phyloP scores from a whole-genome alignment of 2,888 invertebrate genomes.

The Habroteleia sp. region DNA sequence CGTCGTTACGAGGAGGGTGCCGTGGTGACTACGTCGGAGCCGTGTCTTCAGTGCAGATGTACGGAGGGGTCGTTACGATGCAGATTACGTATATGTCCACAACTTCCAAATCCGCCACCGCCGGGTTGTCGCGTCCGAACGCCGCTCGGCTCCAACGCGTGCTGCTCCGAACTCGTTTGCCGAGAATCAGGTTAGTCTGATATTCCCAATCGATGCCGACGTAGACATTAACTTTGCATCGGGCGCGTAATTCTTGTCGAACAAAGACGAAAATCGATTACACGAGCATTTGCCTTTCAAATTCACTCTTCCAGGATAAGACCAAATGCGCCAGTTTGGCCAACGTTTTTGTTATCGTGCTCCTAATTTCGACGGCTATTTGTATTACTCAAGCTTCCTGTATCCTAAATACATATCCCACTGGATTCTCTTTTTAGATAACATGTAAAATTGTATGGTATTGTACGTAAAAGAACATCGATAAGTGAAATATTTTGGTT shows the following conservation, averaged over 20 bases:
- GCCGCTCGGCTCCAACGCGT: constrained; percentile 85
- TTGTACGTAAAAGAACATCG: too few relatives aligned
- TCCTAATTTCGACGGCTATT: neutral
- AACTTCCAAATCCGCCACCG: constrained; percentile 88
- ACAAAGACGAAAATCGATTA: constrained; percentile 67
- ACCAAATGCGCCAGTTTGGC: constrained; percentile 10
- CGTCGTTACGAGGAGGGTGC: constrained; percentile 86
- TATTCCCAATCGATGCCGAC: constrained; percentile 59
- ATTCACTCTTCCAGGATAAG: constrained; percentile 39
- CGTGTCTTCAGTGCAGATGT: constrained; percentile 90
- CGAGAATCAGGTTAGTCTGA: constrained; percentile 82
- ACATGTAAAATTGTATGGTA: too few relatives aligned
- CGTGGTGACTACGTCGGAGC: constrained; percentile 86
- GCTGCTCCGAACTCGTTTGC: constrained; percentile 91
- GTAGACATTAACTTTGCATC: constrained; percentile 64
- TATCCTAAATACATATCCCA: too few relatives aligned
- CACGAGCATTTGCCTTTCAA: constrained; percentile 65
- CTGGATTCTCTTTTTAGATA: too few relatives aligned
- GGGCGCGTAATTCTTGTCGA: constrained; percentile 44
- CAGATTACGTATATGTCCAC: constrained; percentile 88
- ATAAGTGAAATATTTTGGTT: too few relatives aligned
- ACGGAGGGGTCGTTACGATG: constrained; percentile 87
- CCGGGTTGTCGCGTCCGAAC: constrained; percentile 85
- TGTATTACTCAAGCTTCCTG: neutral
- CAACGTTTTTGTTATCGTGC: neutral